Percentiles rank a stretch among this genome's conserved stretches.
These are phyloP conservation scores for Eonycteris spelaea DNA, from an alignment of 2,113 vertebrate genomes.

Conservation along the genomic window DNA sequence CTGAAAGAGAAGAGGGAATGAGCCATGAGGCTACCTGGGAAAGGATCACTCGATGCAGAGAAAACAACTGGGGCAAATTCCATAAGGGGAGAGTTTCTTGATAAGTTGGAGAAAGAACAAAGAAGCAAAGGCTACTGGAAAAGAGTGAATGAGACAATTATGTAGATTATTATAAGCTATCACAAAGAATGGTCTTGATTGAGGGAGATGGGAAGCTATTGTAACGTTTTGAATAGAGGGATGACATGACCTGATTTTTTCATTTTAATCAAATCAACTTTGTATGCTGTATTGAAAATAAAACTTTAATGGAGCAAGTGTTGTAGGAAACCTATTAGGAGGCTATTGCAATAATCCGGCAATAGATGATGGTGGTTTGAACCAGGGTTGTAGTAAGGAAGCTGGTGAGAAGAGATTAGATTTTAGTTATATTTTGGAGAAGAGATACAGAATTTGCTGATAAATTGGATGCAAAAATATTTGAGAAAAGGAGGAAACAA, in stretches of 20 bases:
- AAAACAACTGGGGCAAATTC: not conserved
- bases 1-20: not conserved
- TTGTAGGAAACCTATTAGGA: not conserved
- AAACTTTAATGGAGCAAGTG: not conserved
- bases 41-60: not conserved
- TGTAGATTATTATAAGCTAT: not conserved
- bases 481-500: not conserved
- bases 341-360: not conserved
- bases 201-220: not conserved
- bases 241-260: not conserved
- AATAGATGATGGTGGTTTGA: not conserved
- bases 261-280: not conserved
- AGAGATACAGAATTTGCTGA: not conserved
- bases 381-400: not conserved
- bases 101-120: not conserved
- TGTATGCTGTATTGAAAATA: constrained; percentile 13
- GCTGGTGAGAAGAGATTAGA: not conserved
- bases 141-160: not conserved
- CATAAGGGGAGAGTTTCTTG: not conserved
- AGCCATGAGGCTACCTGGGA: not conserved
- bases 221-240: not conserved
- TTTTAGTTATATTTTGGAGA: not conserved
- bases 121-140: not conserved
- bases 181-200: constrained; percentile 15
- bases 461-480: not conserved